Conservation (phyloP, 64 coral and sea anemone species). For the Stichodactyla mertensii region DNA sequence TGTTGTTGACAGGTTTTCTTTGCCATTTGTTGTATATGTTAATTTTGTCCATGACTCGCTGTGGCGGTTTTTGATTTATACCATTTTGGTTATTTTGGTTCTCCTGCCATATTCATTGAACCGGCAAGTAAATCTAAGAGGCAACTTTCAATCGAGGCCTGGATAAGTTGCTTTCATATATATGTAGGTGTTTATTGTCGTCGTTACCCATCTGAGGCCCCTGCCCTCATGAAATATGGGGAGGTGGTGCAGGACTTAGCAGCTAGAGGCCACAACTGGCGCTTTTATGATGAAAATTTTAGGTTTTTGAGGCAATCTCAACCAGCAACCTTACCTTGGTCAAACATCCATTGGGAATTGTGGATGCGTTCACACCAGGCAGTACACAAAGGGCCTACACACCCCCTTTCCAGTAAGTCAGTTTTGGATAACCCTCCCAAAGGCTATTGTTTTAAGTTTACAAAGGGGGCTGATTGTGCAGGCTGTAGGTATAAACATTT, state of each 20-base stretch:
- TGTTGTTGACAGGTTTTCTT: too few species aligned
- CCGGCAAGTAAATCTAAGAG: background rate
- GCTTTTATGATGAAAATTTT: slow-evolving; percentile 29
- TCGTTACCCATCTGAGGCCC: background rate
- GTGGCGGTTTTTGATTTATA: too few species aligned
- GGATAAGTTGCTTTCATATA: background rate
- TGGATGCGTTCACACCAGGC: background rate
- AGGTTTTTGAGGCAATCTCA: background rate
- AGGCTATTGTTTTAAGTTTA: too few species aligned
- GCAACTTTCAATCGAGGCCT: background rate
- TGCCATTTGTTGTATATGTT: too few species aligned
- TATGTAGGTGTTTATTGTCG: too few species aligned
- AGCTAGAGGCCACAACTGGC: background rate
- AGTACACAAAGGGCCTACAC: too few species aligned
- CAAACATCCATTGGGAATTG: slow-evolving; percentile 3
- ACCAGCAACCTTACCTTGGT: background rate
- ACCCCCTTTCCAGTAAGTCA: too few species aligned
- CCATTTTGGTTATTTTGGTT: too few species aligned
- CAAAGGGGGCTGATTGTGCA: too few species aligned
- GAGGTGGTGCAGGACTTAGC: background rate
- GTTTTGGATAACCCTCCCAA: too few species aligned
- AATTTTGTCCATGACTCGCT: slow-evolving; percentile 20
- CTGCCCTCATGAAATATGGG: background rate
- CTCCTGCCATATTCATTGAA: background rate
- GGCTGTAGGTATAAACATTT: background rate